Evolutionary conservation across 1,140 invertebrate genomes (phyloP).

Genomic region (Cheumatopsyche charites): DNA sequence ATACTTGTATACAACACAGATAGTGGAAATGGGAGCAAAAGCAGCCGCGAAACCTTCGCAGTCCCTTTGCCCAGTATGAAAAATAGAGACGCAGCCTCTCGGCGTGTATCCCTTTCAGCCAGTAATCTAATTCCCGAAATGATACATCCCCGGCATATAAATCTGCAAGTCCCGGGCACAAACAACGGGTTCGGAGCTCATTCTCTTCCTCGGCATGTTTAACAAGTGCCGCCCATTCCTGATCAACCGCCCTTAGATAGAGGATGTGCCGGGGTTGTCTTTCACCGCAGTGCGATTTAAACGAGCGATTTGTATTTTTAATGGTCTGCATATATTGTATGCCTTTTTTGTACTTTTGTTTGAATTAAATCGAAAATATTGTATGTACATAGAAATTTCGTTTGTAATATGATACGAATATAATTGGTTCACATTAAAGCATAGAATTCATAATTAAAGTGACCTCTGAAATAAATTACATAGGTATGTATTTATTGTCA

Average conservation of each 20-base stretch:
- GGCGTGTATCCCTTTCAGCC: neutral
- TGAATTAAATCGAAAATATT: too few relatives aligned
- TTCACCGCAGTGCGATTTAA: too few relatives aligned
- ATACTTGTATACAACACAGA: neutral
- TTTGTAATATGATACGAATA: too few relatives aligned
- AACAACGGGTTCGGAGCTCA: neutral
- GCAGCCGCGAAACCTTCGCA: neutral
- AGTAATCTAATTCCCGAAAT: conserved; percentile 24
- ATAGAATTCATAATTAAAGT: too few relatives aligned
- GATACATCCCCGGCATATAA: conserved; percentile 25
- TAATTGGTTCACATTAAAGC: too few relatives aligned
- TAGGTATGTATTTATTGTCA: too few relatives aligned
- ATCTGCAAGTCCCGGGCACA: conserved; percentile 7
- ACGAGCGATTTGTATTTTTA: too few relatives aligned
- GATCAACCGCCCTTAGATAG: conserved; percentile 3
- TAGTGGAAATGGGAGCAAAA: neutral
- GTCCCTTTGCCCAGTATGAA: neutral
- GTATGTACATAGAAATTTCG: too few relatives aligned
- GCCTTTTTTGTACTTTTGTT: too few relatives aligned
- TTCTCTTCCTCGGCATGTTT: conserved; percentile 7
- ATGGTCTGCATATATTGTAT: too few relatives aligned
- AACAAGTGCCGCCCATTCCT: conserved; percentile 32
- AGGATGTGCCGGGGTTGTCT: too few relatives aligned
- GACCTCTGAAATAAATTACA: too few relatives aligned
- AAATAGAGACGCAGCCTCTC: neutral